Evolutionary conservation across 2,797 vertebrate genomes (phyloP).

Genomic region (Sebastes miniatus): DNA sequence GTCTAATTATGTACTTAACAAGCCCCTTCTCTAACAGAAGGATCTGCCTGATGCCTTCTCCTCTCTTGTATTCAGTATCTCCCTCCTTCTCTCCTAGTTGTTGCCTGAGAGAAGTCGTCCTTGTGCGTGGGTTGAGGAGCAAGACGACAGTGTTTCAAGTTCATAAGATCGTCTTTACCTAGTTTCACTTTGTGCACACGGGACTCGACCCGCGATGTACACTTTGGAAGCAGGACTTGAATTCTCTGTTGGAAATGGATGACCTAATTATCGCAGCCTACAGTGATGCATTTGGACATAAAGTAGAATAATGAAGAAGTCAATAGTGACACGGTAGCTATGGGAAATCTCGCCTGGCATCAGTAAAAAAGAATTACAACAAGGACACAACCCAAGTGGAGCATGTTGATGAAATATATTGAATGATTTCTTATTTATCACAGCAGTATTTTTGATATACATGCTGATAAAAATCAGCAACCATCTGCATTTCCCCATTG

Average conservation of each 20-base stretch:
- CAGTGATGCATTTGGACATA: slow-evolving; percentile 23
- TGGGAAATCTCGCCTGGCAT: slow-evolving; percentile 17
- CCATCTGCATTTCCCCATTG: no score
- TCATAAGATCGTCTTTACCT: slow-evolving; percentile 24
- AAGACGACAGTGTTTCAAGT: slow-evolving; percentile 43
- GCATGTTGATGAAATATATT: neutral
- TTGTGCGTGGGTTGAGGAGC: slow-evolving; percentile 10
- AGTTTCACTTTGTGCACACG: slow-evolving; percentile 23
- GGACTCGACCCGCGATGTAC: neutral
- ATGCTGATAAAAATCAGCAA: slow-evolving; percentile 11
- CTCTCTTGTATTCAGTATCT: slow-evolving; percentile 1
- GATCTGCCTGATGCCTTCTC: slow-evolving; percentile 3
- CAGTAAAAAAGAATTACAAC: slow-evolving; percentile 21
- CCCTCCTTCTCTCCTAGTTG: slow-evolving; percentile 1
- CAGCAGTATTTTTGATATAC: slow-evolving; percentile 11
- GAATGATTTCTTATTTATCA: slow-evolving; percentile 20
- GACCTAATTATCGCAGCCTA: neutral
- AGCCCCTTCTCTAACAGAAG: slow-evolving; percentile 14
- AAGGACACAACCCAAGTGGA: neutral
- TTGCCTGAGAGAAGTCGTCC: slow-evolving; percentile 10
- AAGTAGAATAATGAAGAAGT: slow-evolving; percentile 38
- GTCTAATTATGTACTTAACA: slow-evolving; percentile 25
- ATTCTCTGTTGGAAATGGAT: neutral
- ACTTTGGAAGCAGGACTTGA: neutral
- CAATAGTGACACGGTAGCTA: neutral